Conservation (phyloP, 2,113 vertebrate genomes). For the Ursus arctos region DNA sequence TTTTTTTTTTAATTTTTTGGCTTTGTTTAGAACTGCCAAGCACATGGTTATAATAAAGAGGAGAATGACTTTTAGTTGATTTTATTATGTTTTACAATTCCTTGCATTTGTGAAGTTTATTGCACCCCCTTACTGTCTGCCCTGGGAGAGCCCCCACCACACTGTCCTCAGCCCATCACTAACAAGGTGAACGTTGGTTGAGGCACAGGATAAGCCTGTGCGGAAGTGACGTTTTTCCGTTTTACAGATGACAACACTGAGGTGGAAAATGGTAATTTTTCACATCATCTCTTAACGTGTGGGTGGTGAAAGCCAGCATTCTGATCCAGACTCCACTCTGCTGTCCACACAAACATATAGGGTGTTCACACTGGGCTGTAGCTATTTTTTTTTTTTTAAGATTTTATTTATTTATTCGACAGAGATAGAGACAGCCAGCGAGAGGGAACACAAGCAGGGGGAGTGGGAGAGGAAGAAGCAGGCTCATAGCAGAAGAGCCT, state of each 20-base stretch:
- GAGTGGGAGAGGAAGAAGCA: too few species aligned
- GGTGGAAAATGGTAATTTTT: background rate
- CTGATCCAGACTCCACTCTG: background rate
- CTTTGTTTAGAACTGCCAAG: background rate
- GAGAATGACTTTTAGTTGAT: background rate
- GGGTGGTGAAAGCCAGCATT: background rate
- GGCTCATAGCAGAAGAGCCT: too few species aligned
- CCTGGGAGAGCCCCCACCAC: rapidly evolving
- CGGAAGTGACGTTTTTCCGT: background rate
- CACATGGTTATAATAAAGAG: background rate
- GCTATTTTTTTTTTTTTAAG: background rate
- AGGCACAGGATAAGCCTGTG: background rate
- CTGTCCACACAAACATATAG: background rate
- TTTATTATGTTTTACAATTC: background rate
- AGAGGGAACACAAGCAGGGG: too few species aligned
- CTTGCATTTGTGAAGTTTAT: background rate
- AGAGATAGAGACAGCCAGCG: too few species aligned
- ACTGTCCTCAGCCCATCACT: background rate
- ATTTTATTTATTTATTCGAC: too few species aligned
- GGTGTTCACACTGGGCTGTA: background rate
- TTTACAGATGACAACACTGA: background rate
- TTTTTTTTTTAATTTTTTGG: background rate
- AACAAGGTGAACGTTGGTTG: background rate
- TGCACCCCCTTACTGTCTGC: background rate
- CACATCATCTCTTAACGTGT: background rate